Conservation (phyloP, 2,113 vertebrate species). For the Lonchura striata region DNA sequence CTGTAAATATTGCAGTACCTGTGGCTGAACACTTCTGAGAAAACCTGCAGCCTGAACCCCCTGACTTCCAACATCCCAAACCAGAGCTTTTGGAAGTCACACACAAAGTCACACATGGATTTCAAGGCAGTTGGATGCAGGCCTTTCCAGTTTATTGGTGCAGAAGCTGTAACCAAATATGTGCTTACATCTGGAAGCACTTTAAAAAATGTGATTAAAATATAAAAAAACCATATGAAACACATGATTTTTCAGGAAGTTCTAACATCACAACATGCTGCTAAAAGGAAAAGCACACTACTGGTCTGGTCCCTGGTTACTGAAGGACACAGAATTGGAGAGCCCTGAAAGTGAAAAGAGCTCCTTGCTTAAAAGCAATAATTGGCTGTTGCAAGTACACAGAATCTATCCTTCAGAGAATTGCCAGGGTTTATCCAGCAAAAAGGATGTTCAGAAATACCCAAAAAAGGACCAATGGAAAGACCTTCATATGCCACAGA, state of each 20-base stretch:
- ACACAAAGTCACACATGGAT: not conserved
- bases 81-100: not conserved
- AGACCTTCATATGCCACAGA: not conserved
- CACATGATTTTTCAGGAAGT: constrained; percentile 41
- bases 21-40: not conserved
- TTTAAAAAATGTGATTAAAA: constrained; percentile 27
- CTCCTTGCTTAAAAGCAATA: not conserved
- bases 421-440: not conserved
- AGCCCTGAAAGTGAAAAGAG: not conserved
- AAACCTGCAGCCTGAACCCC: not conserved
- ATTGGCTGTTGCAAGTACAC: not conserved
- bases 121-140: not conserved
- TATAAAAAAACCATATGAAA: constrained; percentile 31
- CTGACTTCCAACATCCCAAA: not conserved
- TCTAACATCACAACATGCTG: constrained; percentile 24
- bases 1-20: not conserved
- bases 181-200: constrained; percentile 26
- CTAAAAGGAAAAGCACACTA: constrained; percentile 33
- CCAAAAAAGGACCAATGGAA: not conserved
- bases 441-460: not conserved
- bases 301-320: not conserved
- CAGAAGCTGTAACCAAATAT: not conserved
- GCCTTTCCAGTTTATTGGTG: not conserved
- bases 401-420: not conserved
- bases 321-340: not conserved